Conservation (phyloP, 2,797 vertebrate species). For the Cetoscarus ocellatus region DNA sequence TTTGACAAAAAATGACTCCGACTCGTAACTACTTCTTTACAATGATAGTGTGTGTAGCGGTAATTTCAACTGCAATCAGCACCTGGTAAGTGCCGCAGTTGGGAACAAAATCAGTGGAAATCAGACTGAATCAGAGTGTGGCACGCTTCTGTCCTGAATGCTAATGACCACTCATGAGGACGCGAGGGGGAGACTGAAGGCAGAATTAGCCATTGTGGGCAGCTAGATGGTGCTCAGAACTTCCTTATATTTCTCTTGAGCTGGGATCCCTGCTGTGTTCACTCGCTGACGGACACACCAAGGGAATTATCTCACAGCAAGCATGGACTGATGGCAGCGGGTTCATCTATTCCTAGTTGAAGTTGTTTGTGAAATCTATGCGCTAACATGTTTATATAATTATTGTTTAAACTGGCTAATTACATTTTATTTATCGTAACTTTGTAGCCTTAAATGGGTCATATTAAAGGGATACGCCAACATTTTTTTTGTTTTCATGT, state of each 20-base stretch:
- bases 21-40: conserved; percentile 33
- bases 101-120: conserved; percentile 64
- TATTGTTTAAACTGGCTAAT: too few species aligned
- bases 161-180: conserved; percentile 56
- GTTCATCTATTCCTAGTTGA: conserved; percentile 18
- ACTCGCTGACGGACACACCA: conserved; percentile 31
- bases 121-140: conserved; percentile 55
- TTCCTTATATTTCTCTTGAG: conserved; percentile 38
- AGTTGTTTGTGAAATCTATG: not conserved
- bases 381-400: too few species aligned
- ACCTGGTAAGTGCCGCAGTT: conserved; percentile 39
- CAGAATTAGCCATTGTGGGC: conserved; percentile 37
- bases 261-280: conserved; percentile 33
- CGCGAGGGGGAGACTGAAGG: conserved; percentile 22
- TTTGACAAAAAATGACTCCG: conserved; percentile 26
- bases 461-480: too few species aligned
- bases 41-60: conserved; percentile 27
- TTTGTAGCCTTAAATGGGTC: too few species aligned
- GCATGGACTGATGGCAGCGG: conserved; percentile 27
- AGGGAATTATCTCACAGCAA: conserved; percentile 46
- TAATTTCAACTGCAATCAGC: conserved; percentile 66
- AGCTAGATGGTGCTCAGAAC: conserved; percentile 25
- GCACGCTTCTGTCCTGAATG: conserved; percentile 39
- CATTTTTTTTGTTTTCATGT: too few species aligned
- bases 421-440: too few species aligned